These are phyloP conservation scores for Saguinus imperator DNA, from an alignment of 2,113 vertebrate species.

Conservation along the genomic window DNA sequence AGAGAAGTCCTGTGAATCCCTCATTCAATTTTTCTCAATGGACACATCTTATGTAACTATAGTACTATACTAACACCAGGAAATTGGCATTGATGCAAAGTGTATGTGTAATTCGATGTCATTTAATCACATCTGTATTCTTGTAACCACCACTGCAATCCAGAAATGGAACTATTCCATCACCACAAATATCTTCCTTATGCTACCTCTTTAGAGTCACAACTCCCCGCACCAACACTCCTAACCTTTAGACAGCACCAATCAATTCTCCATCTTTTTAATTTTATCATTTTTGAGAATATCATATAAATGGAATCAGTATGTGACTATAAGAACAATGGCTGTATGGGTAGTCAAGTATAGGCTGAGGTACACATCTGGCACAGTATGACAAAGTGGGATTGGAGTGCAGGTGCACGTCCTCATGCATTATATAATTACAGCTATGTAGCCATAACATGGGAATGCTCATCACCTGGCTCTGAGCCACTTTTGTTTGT, in stretches of 20 bases:
- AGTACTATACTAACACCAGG: not conserved
- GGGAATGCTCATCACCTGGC: no score
- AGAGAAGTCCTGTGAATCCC: not conserved
- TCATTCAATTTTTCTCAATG: not conserved
- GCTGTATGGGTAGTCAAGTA: no score
- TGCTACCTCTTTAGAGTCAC: not conserved
- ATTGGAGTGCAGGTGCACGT: no score
- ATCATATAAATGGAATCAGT: slow-evolving; percentile 5
- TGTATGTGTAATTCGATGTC: not conserved
- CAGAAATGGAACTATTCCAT: not conserved
- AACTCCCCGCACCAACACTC: no score
- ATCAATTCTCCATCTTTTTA: not conserved
- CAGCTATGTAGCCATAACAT: no score
- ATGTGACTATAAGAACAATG: not conserved
- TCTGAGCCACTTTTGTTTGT: no score
- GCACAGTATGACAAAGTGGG: no score
- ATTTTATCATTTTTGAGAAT: slow-evolving; percentile 22
- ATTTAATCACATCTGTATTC: not conserved
- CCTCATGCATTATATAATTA: no score
- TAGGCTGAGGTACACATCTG: no score
- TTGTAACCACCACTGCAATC: not conserved
- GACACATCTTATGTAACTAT: not conserved
- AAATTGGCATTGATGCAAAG: not conserved
- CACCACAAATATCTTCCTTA: slow-evolving; percentile 5
- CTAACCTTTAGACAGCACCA: not conserved